phyloP scores from a whole-genome alignment of 2,113 vertebrate genomes.

The Sylvilagus bachmani region DNA sequence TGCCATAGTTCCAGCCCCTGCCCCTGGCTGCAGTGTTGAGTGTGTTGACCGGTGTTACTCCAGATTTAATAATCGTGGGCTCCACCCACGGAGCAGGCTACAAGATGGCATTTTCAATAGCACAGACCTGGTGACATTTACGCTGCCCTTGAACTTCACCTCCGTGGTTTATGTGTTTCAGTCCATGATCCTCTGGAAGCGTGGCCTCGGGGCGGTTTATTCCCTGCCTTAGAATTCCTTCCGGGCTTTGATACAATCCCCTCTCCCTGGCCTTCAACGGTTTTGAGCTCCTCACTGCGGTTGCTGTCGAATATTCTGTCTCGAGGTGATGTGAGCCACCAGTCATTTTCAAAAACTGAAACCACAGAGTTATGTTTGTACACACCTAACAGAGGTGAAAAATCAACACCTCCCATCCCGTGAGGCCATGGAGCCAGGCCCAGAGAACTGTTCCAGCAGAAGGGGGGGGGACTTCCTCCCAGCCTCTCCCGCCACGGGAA shows the following conservation, averaged over 20 bases:
- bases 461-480: neutral
- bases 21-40: neutral
- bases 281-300: neutral
- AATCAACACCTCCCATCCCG: neutral
- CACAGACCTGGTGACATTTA: conserved; percentile 85
- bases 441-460: neutral
- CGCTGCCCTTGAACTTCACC: conserved; percentile 85
- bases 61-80: conserved; percentile 85
- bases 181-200: conserved; percentile 56
- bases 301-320: neutral
- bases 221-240: conserved; percentile 73
- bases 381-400: neutral
- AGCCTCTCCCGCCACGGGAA: accelerated
- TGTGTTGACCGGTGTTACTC: conserved; percentile 77
- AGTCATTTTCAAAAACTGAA: neutral
- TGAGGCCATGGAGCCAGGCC: neutral
- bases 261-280: neutral
- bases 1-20: no score
- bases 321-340: neutral
- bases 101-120: conserved; percentile 82
- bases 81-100: conserved; percentile 80
- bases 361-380: neutral
- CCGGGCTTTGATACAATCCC: conserved; percentile 62
- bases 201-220: conserved; percentile 18
- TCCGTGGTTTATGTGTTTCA: conserved; percentile 78